Evolutionary conservation across 1,140 invertebrate species (phyloP), one percentile per base, ranked within the genome.

Genomic region (Mamestra configurata): DNA sequence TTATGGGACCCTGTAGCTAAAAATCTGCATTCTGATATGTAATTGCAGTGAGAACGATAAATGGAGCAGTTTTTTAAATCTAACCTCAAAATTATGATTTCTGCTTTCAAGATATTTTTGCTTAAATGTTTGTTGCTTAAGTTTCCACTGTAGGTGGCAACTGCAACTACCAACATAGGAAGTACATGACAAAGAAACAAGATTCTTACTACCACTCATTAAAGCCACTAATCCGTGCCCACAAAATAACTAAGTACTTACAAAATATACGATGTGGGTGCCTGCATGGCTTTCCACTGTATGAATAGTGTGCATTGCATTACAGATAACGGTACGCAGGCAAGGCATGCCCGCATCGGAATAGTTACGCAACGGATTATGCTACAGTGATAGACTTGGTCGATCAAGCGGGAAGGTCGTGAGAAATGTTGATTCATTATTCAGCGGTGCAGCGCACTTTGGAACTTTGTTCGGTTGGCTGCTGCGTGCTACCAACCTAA

Each of bases 301-400:
- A 70, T 70, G 66, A 75, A 81, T 68, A 68, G 71, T 77, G 73
- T 57, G 59, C 80, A 64, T 78, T 64, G 68, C 66, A 79, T 79
- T 71, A 46, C 22, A 79, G 78, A 86, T 92, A 92, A 92, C 89
- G 88, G 89, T 86, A 79, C 70, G 86, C 72, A 66, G 68, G 78
- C 66, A 79, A 68, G 72, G 79, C 66, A 79, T 70, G 83, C 82
- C 84, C 79, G 86, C 79, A 83, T 88, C 46, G 51, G 46, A 18
- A n/a, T 49, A 49, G 68, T 77, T 81, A 81, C 77, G 76, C 68
- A 81, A 81, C 76, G 31, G 55, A 72, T 80, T 68, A 66, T 76
- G 64, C 79, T 31, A 55, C 61, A 46, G 46, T 81, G 49, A 78
- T 76, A 70, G 78, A 79, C 31, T 72, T 78, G 72, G 37, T 15